Base-by-base conservation (phyloP, 2,888 invertebrate species). In the Caenorhabditis angaria region DNA sequence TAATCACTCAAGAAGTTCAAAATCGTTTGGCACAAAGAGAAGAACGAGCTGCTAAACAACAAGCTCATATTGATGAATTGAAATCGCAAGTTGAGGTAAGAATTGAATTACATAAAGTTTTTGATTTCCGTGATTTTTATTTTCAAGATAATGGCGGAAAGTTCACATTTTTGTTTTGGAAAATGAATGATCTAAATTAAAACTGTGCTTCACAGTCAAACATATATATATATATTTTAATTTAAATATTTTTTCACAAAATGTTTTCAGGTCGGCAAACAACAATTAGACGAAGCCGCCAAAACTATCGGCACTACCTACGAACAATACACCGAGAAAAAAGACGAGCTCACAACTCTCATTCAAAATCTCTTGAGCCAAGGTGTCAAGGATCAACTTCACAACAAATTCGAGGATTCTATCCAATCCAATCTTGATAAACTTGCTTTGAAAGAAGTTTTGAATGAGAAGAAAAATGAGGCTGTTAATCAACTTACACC, bases 1-100 rank as follows among this genome's bases (percentile, higher is more conserved):
- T 73, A 61, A 62, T 80, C 24, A 60, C 72, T n/a, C 69, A 69
- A n/a, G 78, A 80, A 56, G 61, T 63, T 5, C 60, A 75, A 12
- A 53, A 65, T 35, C 61, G 80, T 12, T 48, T 65, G 2, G 71
- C 74, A 10, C 73, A 68, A 54, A 78, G 75, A 32, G 65, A 70
- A 25, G 62, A 74, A 62, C 48, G 75, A 18, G 14, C 61, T 20
- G 64, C 27, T 20, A 65, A 78, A 14, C 63, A 67, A 47, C 66
- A 71, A 27, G 61, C 63, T 22, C 60, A 70, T 8, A 65, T 74
- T 32, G 48, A 80, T 27, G 56, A 62, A 22, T 56, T 77, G 28
- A 58, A 70, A 48, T 24, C 67, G 10, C 62, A 75, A 25, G 70
- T 78, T 35, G 32, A 65, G 56, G 77, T 77, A 25, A 56, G 57